These are phyloP conservation scores for Pseudochromis fuscus DNA, from an alignment of 2,797 vertebrate genomes.

Conservation along the genomic window DNA sequence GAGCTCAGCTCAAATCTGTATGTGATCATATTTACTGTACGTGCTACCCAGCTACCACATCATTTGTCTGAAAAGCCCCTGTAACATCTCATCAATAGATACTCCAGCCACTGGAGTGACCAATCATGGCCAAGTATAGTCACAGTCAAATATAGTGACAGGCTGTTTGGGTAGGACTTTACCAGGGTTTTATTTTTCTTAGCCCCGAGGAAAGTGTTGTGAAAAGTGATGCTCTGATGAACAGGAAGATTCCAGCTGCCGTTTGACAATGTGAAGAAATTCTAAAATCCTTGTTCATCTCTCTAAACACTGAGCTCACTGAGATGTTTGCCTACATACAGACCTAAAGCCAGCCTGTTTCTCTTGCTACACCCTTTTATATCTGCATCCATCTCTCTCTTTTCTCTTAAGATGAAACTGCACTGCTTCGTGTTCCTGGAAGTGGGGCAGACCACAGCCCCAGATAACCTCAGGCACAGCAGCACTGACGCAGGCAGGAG, in stretches of 20 bases:
- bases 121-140: constrained; percentile 1
- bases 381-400: constrained; percentile 62
- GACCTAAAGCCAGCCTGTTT: constrained; percentile 11
- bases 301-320: not conserved
- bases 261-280: constrained; percentile 11
- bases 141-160: constrained; percentile 5
- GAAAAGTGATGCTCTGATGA: constrained; percentile 9
- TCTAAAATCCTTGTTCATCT: constrained; percentile 12
- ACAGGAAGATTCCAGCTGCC: constrained; percentile 3
- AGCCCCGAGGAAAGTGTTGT: constrained; percentile 6
- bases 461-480: constrained; percentile 80
- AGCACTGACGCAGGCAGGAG: constrained; percentile 70
- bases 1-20: constrained; percentile 54
- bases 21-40: constrained; percentile 38
- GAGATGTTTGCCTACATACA: constrained; percentile 6
- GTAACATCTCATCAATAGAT: not conserved
- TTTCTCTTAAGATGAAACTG: constrained; percentile 83
- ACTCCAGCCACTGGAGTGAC: not conserved
- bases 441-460: constrained; percentile 85
- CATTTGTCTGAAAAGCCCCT: constrained; percentile 15
- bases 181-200: constrained; percentile 21
- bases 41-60: constrained; percentile 4
- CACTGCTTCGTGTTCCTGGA: constrained; percentile 86
- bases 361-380: constrained; percentile 19
- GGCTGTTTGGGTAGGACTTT: constrained; percentile 26